Percentiles rank a stretch among this genome's conserved stretches.
These are phyloP conservation scores for Heliothis virescens DNA, from an alignment of 1,140 invertebrate species.

Conservation along the genomic window DNA sequence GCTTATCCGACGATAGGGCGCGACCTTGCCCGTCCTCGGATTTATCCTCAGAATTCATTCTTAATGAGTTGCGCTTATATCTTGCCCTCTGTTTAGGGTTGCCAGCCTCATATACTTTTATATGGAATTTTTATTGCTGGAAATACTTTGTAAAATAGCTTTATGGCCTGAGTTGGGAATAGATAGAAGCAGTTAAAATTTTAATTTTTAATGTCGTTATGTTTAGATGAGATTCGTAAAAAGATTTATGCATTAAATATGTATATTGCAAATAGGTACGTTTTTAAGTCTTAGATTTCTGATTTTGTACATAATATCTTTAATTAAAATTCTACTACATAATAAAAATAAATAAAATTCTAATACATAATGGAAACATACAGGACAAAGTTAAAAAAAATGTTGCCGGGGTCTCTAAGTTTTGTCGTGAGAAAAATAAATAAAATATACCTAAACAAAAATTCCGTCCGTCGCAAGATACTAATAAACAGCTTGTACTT, in stretches of 20 bases:
- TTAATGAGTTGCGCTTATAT: slow-evolving; percentile 58
- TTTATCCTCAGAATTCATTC: slow-evolving; percentile 62
- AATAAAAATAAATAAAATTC: no score
- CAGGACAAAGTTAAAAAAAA: no score
- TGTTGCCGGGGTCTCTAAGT: background rate
- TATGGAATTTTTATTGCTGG: slow-evolving; percentile 28
- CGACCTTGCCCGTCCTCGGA: slow-evolving; percentile 37
- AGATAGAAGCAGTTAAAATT: background rate
- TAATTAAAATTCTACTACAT: no score
- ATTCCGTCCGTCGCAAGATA: background rate
- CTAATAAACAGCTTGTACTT: slow-evolving; percentile 19
- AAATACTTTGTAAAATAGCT: slow-evolving; percentile 22
- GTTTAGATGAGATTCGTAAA: background rate
- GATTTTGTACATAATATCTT: no score
- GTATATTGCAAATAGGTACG: background rate
- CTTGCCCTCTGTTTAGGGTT: slow-evolving; percentile 32
- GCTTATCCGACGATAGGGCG: slow-evolving; percentile 22
- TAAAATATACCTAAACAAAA: background rate
- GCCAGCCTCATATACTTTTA: slow-evolving; percentile 24
- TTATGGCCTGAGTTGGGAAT: slow-evolving; percentile 10
- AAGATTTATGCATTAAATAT: no score
- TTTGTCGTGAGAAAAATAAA: background rate
- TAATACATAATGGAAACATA: no score
- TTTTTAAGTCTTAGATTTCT: background rate
- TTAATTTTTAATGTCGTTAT: background rate